Evolutionary conservation across 2,113 vertebrate genomes (phyloP), one percentile per base, ranked within the genome.

Genomic region (Cettia cetti): DNA sequence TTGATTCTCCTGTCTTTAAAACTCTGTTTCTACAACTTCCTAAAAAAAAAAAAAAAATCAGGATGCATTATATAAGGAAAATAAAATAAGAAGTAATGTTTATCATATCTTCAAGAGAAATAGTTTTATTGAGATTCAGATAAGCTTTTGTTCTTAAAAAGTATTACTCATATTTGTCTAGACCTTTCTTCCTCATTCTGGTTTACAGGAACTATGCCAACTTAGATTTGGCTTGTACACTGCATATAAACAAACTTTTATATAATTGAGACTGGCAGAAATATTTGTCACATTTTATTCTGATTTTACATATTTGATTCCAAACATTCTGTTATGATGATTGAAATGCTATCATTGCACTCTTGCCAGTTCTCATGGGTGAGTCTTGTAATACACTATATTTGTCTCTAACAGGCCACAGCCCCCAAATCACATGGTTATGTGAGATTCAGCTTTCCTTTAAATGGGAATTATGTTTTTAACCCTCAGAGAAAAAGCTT

Each of bases 271-370:
- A 57, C 39, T 64, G 70, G 66, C 24, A 76, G 31, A 94, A 95
- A 47, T 89, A 91, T 86, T 93, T 82, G n/a, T 76, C 82, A 42
- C 57, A 61, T 95, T 88, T 93, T 68, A 65, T 76, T 90, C n/a
- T 82, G 50, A 33, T 90, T 95, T 88, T 65, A 80, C 90, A 16
- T 50, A 39, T 77, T 90, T 88, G 23, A 74, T 88, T 87, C 66
- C 88, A 82, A 92, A 57, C n/a, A 89, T 89, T 87, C n/a, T 69
- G 27, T 82, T 86, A 39, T 19, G 70, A 65, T 85, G 66, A 80
- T 16, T 77, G 69, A 89, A 82, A 87, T 65, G 52, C 7, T 35
- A 74, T 18, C 59, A 78, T 11, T 89, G 19, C 31, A 50, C 35
- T 79, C 45, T 53, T 93, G 85, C 88, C 85, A 93, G 1, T 85